Conservation (phyloP, 2,113 vertebrate species). For the Eubucco bourcierii region DNA sequence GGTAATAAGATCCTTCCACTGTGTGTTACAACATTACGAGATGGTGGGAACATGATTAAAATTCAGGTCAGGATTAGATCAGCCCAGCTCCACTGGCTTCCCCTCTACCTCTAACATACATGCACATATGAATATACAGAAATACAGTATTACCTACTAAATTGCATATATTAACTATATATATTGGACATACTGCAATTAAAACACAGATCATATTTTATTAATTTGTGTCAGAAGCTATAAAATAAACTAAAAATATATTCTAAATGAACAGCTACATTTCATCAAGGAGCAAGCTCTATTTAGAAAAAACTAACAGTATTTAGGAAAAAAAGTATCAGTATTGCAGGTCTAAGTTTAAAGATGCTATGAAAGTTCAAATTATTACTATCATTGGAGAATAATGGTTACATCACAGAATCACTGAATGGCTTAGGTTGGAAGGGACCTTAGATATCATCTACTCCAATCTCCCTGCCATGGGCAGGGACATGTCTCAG, state of each 20-base stretch:
- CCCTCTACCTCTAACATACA: neutral
- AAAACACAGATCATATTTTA: neutral
- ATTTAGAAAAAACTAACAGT: neutral
- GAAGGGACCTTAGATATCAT: no score
- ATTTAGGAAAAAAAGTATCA: neutral
- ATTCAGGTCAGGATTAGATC: neutral
- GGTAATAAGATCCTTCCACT: neutral
- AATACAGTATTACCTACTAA: neutral
- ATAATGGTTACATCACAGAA: no score
- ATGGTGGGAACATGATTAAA: neutral
- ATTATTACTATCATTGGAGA: neutral
- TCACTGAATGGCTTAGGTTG: no score
- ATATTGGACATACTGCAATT: neutral
- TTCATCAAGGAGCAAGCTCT: neutral
- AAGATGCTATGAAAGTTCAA: neutral
- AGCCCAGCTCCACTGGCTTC: neutral
- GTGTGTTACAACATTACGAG: neutral
- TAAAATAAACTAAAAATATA: neutral
- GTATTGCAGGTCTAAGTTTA: neutral
- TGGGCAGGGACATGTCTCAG: no score
- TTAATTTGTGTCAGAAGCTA: neutral
- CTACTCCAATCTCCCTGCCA: no score
- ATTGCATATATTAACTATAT: neutral
- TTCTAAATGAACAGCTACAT: neutral
- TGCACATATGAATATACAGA: rapidly evolving